A percentile compares a stretch with the other conserved stretches of the same genome.
Conservation (phyloP, 2,797 vertebrate species). For the Amblyopsis hoosieri region DNA sequence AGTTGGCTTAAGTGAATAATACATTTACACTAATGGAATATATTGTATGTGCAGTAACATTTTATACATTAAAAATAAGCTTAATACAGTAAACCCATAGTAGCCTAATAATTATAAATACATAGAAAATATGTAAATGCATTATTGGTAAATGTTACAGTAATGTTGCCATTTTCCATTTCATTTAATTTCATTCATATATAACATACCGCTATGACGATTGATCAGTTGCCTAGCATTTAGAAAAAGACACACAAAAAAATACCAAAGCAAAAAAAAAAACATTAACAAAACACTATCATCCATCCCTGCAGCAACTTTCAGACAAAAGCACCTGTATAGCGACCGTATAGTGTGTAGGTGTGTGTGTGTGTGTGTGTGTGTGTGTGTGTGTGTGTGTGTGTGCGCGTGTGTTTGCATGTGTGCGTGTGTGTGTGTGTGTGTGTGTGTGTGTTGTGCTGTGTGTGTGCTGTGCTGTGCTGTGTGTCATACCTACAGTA, state of each 20-base stretch:
- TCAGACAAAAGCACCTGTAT: conserved; percentile 1
- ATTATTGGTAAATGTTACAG: too few species aligned
- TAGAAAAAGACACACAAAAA: background rate
- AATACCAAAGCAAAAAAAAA: background rate
- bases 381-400: too few species aligned
- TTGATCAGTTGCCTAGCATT: background rate
- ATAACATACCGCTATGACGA: background rate
- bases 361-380: background rate
- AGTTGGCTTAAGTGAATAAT: too few species aligned
- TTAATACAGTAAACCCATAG: too few species aligned
- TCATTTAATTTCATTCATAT: background rate
- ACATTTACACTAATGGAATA: too few species aligned
- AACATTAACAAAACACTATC: background rate
- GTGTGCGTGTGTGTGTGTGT: background rate
- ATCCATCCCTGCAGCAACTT: conserved; percentile 13
- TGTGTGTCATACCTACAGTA: conserved; percentile 14
- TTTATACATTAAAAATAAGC: too few species aligned
- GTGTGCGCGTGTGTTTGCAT: background rate
- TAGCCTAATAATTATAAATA: too few species aligned
- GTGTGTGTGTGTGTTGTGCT: too few species aligned
- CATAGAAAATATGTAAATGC: too few species aligned
- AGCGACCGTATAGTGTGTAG: conserved; percentile 4
- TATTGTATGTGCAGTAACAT: too few species aligned
- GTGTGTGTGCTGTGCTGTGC: conserved; percentile 1
- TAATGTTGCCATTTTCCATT: background rate